Percentiles rank a stretch among this genome's conserved stretches.
These are phyloP conservation scores for Sphaerophoria rueppellii DNA, from an alignment of 2,888 invertebrate genomes.

Conservation along the genomic window DNA sequence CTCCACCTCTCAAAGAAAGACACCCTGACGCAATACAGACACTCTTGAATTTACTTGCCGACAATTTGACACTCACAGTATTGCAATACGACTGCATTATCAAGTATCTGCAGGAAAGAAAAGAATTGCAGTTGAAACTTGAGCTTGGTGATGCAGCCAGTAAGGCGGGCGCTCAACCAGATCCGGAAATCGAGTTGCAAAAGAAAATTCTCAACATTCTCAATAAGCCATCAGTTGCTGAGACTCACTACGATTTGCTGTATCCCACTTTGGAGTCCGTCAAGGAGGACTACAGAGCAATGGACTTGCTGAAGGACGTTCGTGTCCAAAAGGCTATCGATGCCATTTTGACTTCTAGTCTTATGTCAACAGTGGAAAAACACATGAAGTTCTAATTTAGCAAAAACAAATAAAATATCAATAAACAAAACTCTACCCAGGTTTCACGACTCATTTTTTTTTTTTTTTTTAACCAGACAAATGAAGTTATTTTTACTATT, in stretches of 20 bases:
- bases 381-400: conserved; percentile 76
- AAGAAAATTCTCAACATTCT: conserved; percentile 81
- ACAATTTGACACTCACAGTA: conserved; percentile 90
- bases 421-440: too few species aligned
- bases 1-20: conserved; percentile 81
- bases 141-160: conserved; percentile 87
- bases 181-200: conserved; percentile 81
- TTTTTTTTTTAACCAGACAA: too few species aligned
- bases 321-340: conserved; percentile 91
- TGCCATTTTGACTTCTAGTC: conserved; percentile 84
- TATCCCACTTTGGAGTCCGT: conserved; percentile 78
- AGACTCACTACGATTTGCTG: conserved; percentile 77
- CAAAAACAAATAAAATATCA: too few species aligned
- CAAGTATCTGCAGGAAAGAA: conserved; percentile 87
- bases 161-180: conserved; percentile 78
- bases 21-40: conserved; percentile 87
- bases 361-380: conserved; percentile 77
- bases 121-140: conserved; percentile 88
- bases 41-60: conserved; percentile 90
- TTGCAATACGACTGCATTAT: conserved; percentile 91
- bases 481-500: too few species aligned
- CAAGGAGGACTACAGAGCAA: conserved; percentile 81
- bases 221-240: conserved; percentile 81
- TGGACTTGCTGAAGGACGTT: conserved; percentile 88
- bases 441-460: too few species aligned